These are phyloP conservation scores for Rhombomys opimus DNA, from an alignment of 2,113 vertebrate genomes.

Conservation along the genomic window DNA sequence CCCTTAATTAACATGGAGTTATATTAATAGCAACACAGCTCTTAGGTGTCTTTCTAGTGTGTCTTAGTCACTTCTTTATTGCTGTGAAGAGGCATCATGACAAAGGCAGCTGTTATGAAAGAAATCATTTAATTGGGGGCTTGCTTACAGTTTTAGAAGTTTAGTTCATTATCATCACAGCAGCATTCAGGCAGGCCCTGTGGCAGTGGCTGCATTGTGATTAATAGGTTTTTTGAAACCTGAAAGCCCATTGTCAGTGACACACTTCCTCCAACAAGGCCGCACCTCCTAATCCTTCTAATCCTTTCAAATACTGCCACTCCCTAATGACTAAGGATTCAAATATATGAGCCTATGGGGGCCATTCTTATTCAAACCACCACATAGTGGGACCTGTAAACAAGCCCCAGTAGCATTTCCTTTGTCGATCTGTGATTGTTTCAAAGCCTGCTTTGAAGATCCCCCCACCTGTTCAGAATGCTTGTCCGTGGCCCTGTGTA, in stretches of 20 bases:
- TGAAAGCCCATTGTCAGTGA: too few species aligned
- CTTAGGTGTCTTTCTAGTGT: not conserved
- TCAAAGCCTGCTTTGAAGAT: not conserved
- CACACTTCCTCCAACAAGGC: not conserved
- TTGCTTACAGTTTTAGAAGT: too few species aligned
- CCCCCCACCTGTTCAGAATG: not conserved
- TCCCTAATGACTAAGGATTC: not conserved
- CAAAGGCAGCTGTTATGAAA: not conserved
- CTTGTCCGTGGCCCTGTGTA: accelerated
- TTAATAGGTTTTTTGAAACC: too few species aligned
- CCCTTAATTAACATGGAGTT: not conserved
- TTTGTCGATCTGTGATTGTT: not conserved
- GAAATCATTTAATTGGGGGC: too few species aligned
- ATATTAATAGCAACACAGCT: not conserved
- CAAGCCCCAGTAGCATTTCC: not conserved
- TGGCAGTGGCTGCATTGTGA: too few species aligned
- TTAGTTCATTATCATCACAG: too few species aligned
- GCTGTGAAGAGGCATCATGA: not conserved
- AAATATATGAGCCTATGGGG: not conserved
- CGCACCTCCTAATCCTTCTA: not conserved
- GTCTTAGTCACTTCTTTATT: not conserved
- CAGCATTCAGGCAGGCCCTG: too few species aligned
- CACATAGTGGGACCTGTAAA: not conserved
- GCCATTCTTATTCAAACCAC: not conserved
- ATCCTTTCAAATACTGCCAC: not conserved